Evolutionary conservation across 1,140 invertebrate species (phyloP).

Genomic region (Apolygus lucorum): DNA sequence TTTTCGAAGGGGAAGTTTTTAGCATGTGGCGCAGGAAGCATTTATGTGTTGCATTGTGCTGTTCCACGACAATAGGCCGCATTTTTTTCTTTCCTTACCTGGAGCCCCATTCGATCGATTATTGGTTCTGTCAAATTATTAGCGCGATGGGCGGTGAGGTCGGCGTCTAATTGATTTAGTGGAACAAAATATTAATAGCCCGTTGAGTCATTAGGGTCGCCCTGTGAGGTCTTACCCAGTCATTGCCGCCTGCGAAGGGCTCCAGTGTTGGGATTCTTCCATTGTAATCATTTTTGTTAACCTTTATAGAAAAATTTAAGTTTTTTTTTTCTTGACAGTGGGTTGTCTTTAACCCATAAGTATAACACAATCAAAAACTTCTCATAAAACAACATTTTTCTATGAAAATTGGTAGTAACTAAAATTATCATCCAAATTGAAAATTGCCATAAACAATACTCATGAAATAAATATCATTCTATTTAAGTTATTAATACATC

Average conservation of each 20-base stretch:
- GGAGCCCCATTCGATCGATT: not conserved
- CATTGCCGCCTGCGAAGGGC: not conserved
- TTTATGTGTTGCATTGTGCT: not conserved
- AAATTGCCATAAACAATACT: too few relatives aligned
- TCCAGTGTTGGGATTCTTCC: not conserved
- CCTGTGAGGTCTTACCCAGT: not conserved
- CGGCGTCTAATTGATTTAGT: not conserved
- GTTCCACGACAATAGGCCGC: not conserved
- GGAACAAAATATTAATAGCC: not conserved
- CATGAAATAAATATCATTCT: too few relatives aligned
- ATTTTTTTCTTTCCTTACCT: not conserved
- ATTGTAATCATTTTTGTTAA: not conserved
- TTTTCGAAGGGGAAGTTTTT: not conserved
- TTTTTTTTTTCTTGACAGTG: too few relatives aligned
- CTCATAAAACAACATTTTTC: not conserved
- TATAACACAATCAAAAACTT: not conserved
- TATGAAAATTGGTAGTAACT: not conserved
- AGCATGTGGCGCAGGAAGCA: not conserved
- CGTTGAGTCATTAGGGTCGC: not conserved
- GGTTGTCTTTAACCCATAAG: too few relatives aligned
- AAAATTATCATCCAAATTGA: not conserved
- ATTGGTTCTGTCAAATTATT: not conserved
- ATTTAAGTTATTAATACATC: too few relatives aligned
- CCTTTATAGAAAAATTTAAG: not conserved
- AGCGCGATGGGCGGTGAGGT: not conserved